Conservation (phyloP, 2,888 invertebrate genomes). For the Spodoptera picta region DNA sequence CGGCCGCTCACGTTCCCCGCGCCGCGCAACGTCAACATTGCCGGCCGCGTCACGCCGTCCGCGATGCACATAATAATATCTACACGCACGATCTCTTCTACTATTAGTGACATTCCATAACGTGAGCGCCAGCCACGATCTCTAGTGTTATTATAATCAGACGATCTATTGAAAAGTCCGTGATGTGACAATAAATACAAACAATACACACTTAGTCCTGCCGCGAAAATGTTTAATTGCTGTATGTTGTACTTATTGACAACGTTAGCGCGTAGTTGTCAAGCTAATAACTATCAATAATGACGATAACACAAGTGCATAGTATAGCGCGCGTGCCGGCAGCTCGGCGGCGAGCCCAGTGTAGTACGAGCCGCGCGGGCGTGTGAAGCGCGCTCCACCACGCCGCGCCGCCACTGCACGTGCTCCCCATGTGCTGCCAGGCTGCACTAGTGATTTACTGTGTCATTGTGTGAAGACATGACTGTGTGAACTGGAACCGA, state of each 20-base stretch:
- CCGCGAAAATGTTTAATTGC: slow-evolving; percentile 56
- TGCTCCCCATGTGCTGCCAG: slow-evolving; percentile 65
- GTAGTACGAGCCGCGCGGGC: slow-evolving; percentile 76
- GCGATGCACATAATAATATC: slow-evolving; percentile 75
- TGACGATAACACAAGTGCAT: slow-evolving; percentile 79
- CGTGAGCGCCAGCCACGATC: slow-evolving; percentile 42
- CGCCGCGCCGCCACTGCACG: slow-evolving; percentile 64
- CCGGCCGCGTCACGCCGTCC: slow-evolving; percentile 79
- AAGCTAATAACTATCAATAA: slow-evolving; percentile 76
- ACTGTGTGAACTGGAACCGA: slow-evolving; percentile 71
- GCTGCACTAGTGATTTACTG: slow-evolving; percentile 60
- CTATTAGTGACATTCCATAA: slow-evolving; percentile 58
- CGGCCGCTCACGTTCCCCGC: slow-evolving; percentile 83
- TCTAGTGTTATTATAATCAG: slow-evolving; percentile 46
- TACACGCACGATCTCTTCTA: slow-evolving; percentile 69
- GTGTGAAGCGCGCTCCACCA: slow-evolving; percentile 73
- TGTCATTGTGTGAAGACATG: slow-evolving; percentile 56
- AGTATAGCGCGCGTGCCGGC: slow-evolving; percentile 71
- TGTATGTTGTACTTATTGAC: slow-evolving; percentile 60
- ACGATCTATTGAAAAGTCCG: slow-evolving; percentile 43
- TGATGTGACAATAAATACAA: slow-evolving; percentile 53
- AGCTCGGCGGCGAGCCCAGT: slow-evolving; percentile 73
- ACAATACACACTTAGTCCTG: slow-evolving; percentile 50
- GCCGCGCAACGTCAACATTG: slow-evolving; percentile 85
- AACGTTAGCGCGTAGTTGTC: slow-evolving; percentile 62